Evolutionary conservation across 2,797 vertebrate species (phyloP), one percentile per base, ranked within the genome.

Genomic region (Periparus ater): DNA sequence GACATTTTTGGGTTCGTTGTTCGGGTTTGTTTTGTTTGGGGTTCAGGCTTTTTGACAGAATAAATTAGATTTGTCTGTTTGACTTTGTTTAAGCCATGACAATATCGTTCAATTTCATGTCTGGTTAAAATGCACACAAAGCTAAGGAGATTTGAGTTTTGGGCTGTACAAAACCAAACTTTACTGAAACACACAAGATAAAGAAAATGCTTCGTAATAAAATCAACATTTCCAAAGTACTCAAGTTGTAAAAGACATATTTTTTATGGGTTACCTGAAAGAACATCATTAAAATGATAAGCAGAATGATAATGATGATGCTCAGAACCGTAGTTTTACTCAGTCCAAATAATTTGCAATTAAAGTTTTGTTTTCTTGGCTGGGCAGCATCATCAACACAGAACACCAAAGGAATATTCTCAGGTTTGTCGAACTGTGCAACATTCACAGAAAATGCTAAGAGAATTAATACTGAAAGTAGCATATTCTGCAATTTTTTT

Each of bases 181-280:
- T 45, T 11, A 7, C 38, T 38, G 21, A 17, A 82, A 51, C 13
- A 67, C 2, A 2, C 0, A 0, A 27, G 19, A 18, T 45, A 45
- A 71, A 81, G 27, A 36, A 82, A 76, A 57, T 7, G 19, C 10
- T 54, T 54, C 0, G 2, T 65, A 51, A 30, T 3, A 45, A 89
- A 89, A 76, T 29, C 40, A 77, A 15, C 13, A n/a, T 72, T 67
- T 60, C 45, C 17, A 88, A 88, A 63, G 16, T 27, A 40, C 16
- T 62, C 15, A 26, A 22, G 42, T 22, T 42, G 8, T 21, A 70
- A 38, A 55, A 32, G 4, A 26, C 7, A 1, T 17, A 8, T 17
- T 68, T 76, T 47, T 40, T 63, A 61, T 9, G 4, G 3, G 5
- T 61, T 74, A 78, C 21, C 47, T 21, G 19, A 63, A 73, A 80